phyloP scores from a whole-genome alignment of 2,797 vertebrate species.

The Simalia tracyae region DNA sequence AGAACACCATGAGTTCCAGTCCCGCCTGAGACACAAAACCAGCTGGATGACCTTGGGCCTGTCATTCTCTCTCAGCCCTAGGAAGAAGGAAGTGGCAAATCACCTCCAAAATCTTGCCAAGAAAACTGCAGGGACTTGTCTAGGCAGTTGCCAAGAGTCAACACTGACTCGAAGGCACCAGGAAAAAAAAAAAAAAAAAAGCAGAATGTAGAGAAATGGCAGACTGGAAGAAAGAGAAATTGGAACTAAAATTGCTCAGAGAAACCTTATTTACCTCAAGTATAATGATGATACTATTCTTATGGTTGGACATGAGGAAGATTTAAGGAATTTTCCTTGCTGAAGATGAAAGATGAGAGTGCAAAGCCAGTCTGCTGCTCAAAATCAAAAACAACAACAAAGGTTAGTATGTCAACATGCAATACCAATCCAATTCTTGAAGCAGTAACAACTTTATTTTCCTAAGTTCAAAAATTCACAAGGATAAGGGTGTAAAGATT shows the following conservation, averaged over 20 bases:
- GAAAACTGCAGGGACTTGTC: background rate
- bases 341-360: background rate
- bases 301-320: background rate
- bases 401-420: background rate
- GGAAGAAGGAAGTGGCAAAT: background rate
- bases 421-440: background rate
- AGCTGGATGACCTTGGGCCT: background rate
- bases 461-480: background rate
- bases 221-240: background rate
- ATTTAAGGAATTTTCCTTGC: background rate
- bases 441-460: background rate
- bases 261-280: background rate
- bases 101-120: background rate
- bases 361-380: background rate
- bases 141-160: background rate
- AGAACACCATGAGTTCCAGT: background rate
- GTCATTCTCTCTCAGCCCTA: background rate
- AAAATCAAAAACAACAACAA: background rate
- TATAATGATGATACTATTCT: background rate
- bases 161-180: background rate
- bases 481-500: background rate
- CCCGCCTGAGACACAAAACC: background rate
- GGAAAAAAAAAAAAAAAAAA: background rate
- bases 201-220: background rate
- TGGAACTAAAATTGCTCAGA: background rate